Conservation (phyloP, 2,113 vertebrate species). For the Cricetomys ansorgei region DNA sequence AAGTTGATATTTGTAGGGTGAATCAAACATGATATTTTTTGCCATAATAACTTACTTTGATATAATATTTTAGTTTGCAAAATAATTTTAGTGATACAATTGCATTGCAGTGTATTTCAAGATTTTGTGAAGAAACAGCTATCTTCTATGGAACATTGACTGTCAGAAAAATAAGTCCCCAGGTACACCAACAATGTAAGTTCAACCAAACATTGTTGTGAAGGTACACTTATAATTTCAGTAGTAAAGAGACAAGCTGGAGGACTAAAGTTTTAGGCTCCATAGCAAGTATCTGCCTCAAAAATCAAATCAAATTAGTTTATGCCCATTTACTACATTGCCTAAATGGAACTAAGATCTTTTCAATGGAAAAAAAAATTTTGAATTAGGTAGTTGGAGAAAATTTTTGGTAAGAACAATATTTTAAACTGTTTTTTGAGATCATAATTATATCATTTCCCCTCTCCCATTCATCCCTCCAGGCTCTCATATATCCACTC, state of each 20-base stretch:
- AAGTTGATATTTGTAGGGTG: not conserved
- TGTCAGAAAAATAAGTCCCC: not conserved
- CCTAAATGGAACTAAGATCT: not conserved
- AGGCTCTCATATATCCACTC: not conserved
- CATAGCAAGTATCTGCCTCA: not conserved
- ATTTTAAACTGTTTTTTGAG: not conserved
- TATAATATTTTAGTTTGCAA: not conserved
- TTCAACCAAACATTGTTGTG: not conserved
- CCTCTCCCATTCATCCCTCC: not conserved
- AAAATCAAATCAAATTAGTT: not conserved
- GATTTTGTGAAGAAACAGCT: slow-evolving; percentile 23
- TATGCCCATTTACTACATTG: not conserved
- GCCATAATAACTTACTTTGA: not conserved
- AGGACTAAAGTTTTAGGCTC: not conserved
- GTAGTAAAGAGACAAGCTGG: not conserved
- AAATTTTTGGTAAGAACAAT: not conserved
- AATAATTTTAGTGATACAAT: slow-evolving; percentile 49
- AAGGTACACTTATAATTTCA: not conserved
- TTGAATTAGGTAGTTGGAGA: not conserved
- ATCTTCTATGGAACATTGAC: not conserved
- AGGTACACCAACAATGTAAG: not conserved
- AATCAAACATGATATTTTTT: not conserved
- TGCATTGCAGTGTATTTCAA: not conserved
- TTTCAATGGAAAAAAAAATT: not conserved
- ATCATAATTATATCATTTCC: not conserved